Evolutionary conservation across 2,113 vertebrate species (phyloP).

Genomic region (Numida meleagris): DNA sequence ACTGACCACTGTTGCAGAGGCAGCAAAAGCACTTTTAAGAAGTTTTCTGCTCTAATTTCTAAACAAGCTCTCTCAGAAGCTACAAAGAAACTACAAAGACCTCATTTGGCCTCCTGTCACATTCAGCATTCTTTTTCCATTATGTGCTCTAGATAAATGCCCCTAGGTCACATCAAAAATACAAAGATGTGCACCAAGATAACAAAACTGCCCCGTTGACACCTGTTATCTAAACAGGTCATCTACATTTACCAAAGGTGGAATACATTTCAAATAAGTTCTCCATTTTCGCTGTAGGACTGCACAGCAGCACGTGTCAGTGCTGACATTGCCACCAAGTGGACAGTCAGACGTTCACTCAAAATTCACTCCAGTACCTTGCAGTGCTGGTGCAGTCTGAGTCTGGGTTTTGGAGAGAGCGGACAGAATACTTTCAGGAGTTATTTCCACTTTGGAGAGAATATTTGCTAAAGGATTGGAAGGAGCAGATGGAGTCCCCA

Average conservation of each 20-base stretch:
- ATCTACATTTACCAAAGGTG: fast-evolving
- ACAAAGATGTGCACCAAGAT: fast-evolving
- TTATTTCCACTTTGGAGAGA: constrained; percentile 95
- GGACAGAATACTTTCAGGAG: constrained; percentile 91
- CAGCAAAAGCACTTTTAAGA: neutral
- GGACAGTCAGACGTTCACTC: neutral
- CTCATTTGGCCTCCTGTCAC: fast-evolving
- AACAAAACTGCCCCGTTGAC: neutral
- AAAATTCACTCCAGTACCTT: constrained; percentile 74
- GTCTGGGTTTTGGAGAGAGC: constrained; percentile 94
- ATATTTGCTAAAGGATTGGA: constrained; percentile 90
- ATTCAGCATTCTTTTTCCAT: fast-evolving
- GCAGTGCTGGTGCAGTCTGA: constrained; percentile 78
- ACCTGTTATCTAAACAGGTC: neutral
- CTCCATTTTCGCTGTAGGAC: neutral
- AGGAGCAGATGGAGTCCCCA: constrained; percentile 71
- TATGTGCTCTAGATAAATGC: fast-evolving
- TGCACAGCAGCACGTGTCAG: neutral
- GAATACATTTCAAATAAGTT: fast-evolving
- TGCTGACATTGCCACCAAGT: fast-evolving
- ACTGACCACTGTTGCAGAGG: neutral
- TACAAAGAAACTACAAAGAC: neutral
- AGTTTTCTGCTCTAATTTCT: neutral
- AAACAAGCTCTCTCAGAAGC: neutral
- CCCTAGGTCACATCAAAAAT: fast-evolving